A percentile compares a stretch with the other conserved stretches of the same genome.
Evolutionary conservation across 2,797 vertebrate species (phyloP).

Genomic region (Pteropus rufus): DNA sequence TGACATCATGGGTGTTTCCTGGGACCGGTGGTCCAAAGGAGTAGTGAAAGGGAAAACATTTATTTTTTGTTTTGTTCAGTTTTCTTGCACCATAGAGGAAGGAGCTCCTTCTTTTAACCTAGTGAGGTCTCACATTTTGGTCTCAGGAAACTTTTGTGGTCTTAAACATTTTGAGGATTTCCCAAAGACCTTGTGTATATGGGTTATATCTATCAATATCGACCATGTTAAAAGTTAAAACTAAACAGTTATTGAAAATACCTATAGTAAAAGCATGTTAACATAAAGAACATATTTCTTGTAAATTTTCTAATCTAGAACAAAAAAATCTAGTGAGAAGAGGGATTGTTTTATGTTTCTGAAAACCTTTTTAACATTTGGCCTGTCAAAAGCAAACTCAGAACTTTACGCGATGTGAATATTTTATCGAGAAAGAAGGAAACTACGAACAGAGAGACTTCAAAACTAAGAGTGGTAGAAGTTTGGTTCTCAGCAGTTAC

Average conservation of each 20-base stretch:
- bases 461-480: not conserved
- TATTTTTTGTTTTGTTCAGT: not conserved
- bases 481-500: not conserved
- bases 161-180: not conserved
- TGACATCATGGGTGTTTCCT: not conserved
- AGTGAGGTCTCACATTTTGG: not conserved
- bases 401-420: not conserved
- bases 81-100: not conserved
- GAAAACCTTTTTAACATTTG: not conserved
- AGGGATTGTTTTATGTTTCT: not conserved
- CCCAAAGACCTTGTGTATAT: not conserved
- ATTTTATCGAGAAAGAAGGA: not conserved
- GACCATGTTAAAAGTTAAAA: constrained; percentile 19
- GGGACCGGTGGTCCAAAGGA: not conserved
- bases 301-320: not conserved
- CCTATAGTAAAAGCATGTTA: not conserved
- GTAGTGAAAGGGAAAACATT: not conserved
- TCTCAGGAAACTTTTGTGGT: not conserved
- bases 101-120: not conserved
- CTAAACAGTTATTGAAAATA: not conserved
- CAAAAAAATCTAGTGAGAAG: not conserved
- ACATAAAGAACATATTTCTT: not conserved
- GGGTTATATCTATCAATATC: not conserved
- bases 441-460: not conserved
- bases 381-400: not conserved